Base-by-base conservation (phyloP, 1,140 invertebrate species). In the Zaprionus tsacasi region DNA sequence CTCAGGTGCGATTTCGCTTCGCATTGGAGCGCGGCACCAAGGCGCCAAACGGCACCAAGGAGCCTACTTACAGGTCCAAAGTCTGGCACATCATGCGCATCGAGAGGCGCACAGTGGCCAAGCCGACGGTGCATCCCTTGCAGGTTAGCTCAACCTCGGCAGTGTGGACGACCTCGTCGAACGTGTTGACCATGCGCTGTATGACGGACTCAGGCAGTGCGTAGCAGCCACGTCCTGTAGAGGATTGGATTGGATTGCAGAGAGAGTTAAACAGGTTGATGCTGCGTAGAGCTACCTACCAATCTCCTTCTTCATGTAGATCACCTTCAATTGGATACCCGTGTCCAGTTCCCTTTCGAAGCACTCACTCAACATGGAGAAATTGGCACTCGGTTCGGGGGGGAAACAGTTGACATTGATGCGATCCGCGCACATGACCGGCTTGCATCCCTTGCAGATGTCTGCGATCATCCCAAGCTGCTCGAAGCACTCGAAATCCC, bases 61-160 rank as follows among this genome's bases (percentile, higher is more conserved):
- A 48, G 70, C 40, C 48, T 88, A 87, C 83, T 89, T 89, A 89
- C 85, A 73, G 65, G 43, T 76, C 63, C 10, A 88, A 12, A 45
- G 12, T 43, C 40, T 65, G 75, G 50, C 85, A 83, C 10, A 55
- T 35, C 85, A 81, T 89, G 17, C 8, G 33, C 71, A 89, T 71
- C 35, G 66, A 67, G 7, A 89, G 64, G n/a, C 76, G 71, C 12
- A 89, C 27, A 2, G 55, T 76, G 15, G 48, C 25, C 36, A 89
- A 56, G 57, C 85, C 85, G 21, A 89, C 81, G 6, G 85, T 89
- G 54, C 85, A 89, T n/a, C 78, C 81, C 13, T 70, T 70, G 63
- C 81, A 79, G 63, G 71, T 81, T 21, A 89, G 78, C 63, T 89
- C 85, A 17, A 89, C 70, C 6, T 79, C 57, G 33, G 69, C 78